Conservation (phyloP, 2,888 invertebrate species). For the Ectemnius continuus region DNA sequence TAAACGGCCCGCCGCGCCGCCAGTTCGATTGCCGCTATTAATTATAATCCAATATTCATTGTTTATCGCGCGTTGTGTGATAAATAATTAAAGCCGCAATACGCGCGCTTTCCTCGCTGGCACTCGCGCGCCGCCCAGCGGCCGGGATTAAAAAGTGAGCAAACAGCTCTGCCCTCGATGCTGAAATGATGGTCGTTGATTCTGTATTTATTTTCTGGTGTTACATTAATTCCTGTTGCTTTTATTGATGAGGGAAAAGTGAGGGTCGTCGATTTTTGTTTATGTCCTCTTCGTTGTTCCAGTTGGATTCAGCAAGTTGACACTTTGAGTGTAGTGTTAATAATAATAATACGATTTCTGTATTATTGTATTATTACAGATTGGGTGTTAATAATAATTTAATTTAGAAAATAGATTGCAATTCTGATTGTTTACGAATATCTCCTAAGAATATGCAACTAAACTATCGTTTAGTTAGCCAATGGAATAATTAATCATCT, state of each 20-base stretch:
- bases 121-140: background rate
- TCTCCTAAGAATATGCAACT: too few species aligned
- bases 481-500: too few species aligned
- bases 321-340: too few species aligned
- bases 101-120: background rate
- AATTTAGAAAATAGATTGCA: too few species aligned
- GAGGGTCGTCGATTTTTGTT: too few species aligned
- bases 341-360: too few species aligned
- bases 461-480: too few species aligned
- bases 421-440: too few species aligned
- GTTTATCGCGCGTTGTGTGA: conserved; percentile 27
- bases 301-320: too few species aligned
- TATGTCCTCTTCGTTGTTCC: too few species aligned
- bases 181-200: background rate
- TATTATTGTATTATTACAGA: too few species aligned
- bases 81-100: conserved; percentile 28
- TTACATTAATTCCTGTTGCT: background rate
- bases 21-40: conserved; percentile 51
- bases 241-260: background rate
- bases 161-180: background rate
- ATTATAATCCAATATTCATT: conserved; percentile 42
- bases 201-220: background rate
- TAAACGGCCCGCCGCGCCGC: conserved; percentile 20
- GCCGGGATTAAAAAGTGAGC: conserved; percentile 22
- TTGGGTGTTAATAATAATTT: too few species aligned